Evolutionary conservation across 2,888 invertebrate species (phyloP).

Genomic region (Galeruca laticollis): DNA sequence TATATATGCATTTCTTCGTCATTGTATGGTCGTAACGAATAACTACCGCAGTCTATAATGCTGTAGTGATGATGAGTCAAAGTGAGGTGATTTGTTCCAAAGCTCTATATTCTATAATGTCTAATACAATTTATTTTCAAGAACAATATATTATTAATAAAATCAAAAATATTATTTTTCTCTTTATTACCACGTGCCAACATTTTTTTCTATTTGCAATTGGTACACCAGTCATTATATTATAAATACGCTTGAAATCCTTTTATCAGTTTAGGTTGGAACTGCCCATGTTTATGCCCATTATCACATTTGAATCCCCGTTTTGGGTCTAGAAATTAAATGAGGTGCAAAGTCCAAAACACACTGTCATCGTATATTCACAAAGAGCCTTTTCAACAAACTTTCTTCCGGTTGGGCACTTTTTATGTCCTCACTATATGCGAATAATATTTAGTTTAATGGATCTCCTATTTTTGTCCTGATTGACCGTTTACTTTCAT

Average conservation of each 20-base stretch:
- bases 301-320: conserved; percentile 14
- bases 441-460: conserved; percentile 48
- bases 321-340: conserved; percentile 34
- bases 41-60: too few relatives aligned
- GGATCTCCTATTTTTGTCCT: conserved; percentile 41
- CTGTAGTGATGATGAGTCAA: too few relatives aligned
- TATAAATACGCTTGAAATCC: neutral
- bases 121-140: too few relatives aligned
- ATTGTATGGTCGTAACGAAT: too few relatives aligned
- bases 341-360: conserved; percentile 42
- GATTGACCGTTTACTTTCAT: conserved; percentile 43
- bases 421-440: conserved; percentile 42
- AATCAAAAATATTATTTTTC: too few relatives aligned
- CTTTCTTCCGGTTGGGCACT: conserved; percentile 44
- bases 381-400: conserved; percentile 38
- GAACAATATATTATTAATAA: too few relatives aligned
- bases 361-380: conserved; percentile 36
- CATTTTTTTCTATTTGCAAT: too few relatives aligned
- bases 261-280: neutral
- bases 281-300: conserved; percentile 11
- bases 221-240: too few relatives aligned
- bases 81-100: too few relatives aligned
- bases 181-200: too few relatives aligned
- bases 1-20: too few relatives aligned
- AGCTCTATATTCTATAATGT: too few relatives aligned